phyloP scores from a whole-genome alignment of 2,797 vertebrate species.

The Argentina silus region DNA sequence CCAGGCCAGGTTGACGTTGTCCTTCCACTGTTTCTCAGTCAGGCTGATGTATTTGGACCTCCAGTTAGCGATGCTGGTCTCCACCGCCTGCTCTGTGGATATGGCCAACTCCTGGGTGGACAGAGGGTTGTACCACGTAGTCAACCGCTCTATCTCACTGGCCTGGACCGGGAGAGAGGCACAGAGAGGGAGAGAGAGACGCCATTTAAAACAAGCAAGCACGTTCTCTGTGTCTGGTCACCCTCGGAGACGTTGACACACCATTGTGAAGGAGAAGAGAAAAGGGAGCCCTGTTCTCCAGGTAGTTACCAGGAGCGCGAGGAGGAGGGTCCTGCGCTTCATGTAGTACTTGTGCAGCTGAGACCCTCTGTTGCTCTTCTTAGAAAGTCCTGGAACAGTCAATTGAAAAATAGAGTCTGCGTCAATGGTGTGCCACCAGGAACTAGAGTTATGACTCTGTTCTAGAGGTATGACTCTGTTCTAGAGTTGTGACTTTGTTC shows the following conservation, averaged over 20 bases:
- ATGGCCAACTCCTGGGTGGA: conserved; percentile 90
- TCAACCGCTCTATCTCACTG: conserved; percentile 93
- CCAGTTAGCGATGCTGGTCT: conserved; percentile 95
- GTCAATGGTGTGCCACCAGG: too few species aligned
- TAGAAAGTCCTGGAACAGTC: conserved; percentile 84
- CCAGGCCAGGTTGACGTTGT: conserved; percentile 97
- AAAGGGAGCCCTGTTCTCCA: not conserved
- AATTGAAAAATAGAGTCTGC: too few species aligned
- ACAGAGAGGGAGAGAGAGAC: not conserved
- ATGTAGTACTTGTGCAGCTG: conserved; percentile 98
- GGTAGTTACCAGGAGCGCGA: conserved; percentile 87
- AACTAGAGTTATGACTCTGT: too few species aligned
- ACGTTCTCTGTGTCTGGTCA: too few species aligned
- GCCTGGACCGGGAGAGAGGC: conserved; percentile 75
- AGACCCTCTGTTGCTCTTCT: conserved; percentile 93
- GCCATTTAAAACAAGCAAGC: not conserved
- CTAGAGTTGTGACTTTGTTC: too few species aligned
- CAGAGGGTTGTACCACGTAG: conserved; percentile 95
- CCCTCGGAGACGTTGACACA: too few species aligned
- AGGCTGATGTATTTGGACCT: conserved; percentile 93
- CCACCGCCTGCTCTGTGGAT: conserved; percentile 87
- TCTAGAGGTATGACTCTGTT: too few species aligned
- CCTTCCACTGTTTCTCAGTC: conserved; percentile 97
- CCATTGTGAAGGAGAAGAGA: not conserved
- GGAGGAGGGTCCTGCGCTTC: conserved; percentile 91